Conservation (phyloP, 2,888 invertebrate genomes). For the Metalampra italica region DNA sequence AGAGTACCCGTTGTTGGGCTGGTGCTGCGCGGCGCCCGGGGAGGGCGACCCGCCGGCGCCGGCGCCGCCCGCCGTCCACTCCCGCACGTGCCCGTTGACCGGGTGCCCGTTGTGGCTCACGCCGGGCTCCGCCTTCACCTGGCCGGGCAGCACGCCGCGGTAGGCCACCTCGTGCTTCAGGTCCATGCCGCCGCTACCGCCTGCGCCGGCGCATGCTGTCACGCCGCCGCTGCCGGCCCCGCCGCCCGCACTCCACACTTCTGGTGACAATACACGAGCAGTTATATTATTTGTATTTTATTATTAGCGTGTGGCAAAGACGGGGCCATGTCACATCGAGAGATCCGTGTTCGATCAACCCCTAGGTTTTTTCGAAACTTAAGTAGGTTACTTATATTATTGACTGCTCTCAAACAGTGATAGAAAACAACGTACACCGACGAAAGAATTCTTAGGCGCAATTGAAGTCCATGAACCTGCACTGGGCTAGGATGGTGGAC, state of each 20-base stretch:
- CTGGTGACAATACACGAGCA: slow-evolving; percentile 29
- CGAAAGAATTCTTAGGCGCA: too few relatives aligned
- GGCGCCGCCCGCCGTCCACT: slow-evolving; percentile 74
- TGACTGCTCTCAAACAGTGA: too few relatives aligned
- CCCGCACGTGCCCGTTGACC: slow-evolving; percentile 69
- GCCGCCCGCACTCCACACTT: slow-evolving; percentile 76
- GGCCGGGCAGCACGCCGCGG: slow-evolving; percentile 71
- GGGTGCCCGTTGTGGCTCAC: slow-evolving; percentile 74
- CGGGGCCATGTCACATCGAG: too few relatives aligned
- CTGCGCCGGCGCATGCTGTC: slow-evolving; percentile 48
- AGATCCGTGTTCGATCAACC: too few relatives aligned
- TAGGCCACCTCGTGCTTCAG: slow-evolving; percentile 82
- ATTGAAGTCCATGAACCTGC: too few relatives aligned
- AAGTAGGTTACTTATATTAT: too few relatives aligned
- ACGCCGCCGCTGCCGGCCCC: slow-evolving; percentile 63
- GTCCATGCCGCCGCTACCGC: slow-evolving; percentile 80
- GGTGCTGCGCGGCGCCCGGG: slow-evolving; percentile 81
- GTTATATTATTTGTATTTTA: not conserved
- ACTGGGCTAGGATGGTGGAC: too few relatives aligned
- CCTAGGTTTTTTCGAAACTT: too few relatives aligned
- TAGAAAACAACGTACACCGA: too few relatives aligned
- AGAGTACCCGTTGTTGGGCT: slow-evolving; percentile 87
- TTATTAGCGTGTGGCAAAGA: too few relatives aligned
- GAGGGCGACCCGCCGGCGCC: slow-evolving; percentile 78
- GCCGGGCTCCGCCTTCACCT: slow-evolving; percentile 72